phyloP scores from a whole-genome alignment of 2,113 vertebrate species.

The Camelus dromedarius region DNA sequence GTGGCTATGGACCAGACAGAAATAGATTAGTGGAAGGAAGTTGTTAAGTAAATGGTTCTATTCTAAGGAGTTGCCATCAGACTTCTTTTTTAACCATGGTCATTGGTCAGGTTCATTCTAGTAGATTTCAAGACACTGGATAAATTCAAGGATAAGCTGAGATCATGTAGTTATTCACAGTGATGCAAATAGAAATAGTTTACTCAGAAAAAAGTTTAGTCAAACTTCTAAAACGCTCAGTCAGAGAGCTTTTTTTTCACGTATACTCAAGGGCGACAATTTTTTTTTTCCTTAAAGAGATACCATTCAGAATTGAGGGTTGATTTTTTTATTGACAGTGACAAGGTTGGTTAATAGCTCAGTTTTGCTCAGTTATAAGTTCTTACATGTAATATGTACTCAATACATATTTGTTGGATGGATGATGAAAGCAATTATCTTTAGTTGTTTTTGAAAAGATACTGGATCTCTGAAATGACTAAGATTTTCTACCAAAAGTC shows the following conservation, averaged over 20 bases:
- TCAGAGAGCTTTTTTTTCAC: neutral
- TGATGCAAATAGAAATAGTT: constrained; percentile 62
- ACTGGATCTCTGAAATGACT: neutral
- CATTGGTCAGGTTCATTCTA: constrained; percentile 62
- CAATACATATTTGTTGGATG: neutral
- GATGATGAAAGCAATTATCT: neutral
- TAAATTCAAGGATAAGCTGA: constrained; percentile 64
- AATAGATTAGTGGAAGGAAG: constrained; percentile 74
- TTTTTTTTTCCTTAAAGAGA: constrained; percentile 47
- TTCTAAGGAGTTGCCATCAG: constrained; percentile 67
- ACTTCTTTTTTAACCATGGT: constrained; percentile 60
- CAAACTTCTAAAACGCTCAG: constrained; percentile 40
- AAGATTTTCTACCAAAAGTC: neutral
- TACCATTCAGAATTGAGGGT: neutral
- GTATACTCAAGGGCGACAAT: neutral
- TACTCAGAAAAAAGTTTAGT: constrained; percentile 16
- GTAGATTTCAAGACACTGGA: constrained; percentile 55
- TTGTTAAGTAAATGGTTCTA: constrained; percentile 71
- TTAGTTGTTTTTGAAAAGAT: neutral
- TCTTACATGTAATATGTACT: neutral
- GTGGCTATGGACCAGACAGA: constrained; percentile 57
- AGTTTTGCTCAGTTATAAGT: neutral
- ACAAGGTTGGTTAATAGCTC: neutral
- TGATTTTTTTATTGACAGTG: neutral
- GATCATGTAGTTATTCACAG: constrained; percentile 55